phyloP scores from a whole-genome alignment of 2,113 vertebrate genomes.

The Coptodon bakossiorum region DNA sequence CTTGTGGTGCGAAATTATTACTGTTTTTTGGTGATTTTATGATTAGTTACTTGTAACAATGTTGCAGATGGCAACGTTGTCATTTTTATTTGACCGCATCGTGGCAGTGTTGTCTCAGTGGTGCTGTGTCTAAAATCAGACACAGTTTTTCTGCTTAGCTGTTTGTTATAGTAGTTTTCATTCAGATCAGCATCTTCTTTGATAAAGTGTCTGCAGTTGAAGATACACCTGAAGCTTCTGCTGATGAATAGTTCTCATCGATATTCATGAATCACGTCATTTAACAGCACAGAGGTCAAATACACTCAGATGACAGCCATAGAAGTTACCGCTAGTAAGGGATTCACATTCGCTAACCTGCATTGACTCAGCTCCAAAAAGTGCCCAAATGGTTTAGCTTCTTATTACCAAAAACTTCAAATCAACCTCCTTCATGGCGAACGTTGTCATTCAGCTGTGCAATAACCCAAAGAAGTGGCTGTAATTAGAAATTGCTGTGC shows the following conservation, averaged over 20 bases:
- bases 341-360: neutral
- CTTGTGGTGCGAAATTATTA: neutral
- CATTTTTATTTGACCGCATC: neutral
- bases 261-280: neutral
- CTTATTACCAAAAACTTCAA: neutral
- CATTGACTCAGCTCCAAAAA: neutral
- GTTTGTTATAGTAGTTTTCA: neutral
- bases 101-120: neutral
- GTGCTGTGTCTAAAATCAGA: neutral
- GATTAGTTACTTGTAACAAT: neutral
- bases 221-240: neutral
- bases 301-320: neutral
- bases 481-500: neutral
- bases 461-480: neutral
- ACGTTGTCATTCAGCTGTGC: neutral
- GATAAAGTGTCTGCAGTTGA: neutral
- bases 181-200: neutral
- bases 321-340: neutral
- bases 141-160: neutral
- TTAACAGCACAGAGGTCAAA: neutral
- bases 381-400: neutral
- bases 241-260: neutral
- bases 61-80: neutral
- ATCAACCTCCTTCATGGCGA: rapidly evolving
- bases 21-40: neutral